Evolutionary conservation across 2,113 vertebrate genomes (phyloP).

Genomic region (Pteronura brasiliensis): DNA sequence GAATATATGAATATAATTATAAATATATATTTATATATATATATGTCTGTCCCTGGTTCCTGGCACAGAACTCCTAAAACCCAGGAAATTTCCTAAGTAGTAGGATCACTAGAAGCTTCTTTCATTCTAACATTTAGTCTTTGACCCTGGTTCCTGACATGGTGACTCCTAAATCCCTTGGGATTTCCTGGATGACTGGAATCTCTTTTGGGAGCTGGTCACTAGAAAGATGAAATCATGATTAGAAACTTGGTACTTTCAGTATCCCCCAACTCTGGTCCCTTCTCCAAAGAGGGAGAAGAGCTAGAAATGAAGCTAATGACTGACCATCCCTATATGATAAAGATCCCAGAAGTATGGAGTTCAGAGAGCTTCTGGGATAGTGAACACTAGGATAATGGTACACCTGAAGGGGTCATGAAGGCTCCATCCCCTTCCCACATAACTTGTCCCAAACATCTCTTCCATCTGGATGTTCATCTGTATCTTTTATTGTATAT

Average conservation of each 20-base stretch:
- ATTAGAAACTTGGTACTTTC: background rate
- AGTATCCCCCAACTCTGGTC: background rate
- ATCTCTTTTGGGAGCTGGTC: background rate
- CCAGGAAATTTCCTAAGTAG: background rate
- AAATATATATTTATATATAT: background rate
- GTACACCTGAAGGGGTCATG: too few species aligned
- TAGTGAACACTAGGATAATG: background rate
- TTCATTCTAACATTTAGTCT: background rate
- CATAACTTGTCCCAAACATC: background rate
- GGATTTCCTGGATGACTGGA: background rate
- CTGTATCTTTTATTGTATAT: background rate
- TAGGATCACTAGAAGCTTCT: background rate
- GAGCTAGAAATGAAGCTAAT: background rate
- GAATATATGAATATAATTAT: background rate
- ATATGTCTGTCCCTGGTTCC: background rate
- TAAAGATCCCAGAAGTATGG: background rate
- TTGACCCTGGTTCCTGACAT: background rate
- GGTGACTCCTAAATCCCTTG: background rate
- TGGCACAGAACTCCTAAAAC: background rate
- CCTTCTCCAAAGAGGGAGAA: background rate
- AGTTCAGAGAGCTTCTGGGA: background rate
- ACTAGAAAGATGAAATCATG: background rate
- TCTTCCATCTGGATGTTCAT: background rate
- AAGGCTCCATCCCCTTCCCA: background rate
- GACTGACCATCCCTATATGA: background rate